Evolutionary conservation across 2,113 vertebrate genomes (phyloP).

Genomic region (Galemys pyrenaicus): DNA sequence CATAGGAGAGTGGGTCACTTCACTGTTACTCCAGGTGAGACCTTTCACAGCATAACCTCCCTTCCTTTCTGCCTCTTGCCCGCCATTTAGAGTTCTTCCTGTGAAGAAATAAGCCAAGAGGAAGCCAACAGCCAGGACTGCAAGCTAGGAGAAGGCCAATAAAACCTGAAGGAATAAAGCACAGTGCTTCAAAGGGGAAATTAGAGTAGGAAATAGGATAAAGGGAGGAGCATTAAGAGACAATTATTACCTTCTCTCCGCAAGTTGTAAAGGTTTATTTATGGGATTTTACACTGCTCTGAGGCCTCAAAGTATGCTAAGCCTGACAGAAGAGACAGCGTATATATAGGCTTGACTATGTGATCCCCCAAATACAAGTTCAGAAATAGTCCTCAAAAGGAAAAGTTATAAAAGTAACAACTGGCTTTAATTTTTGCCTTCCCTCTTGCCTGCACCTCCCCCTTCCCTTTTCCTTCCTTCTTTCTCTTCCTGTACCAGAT

Average conservation of each 20-base stretch:
- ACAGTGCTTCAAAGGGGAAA: not conserved
- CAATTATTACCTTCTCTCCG: not conserved
- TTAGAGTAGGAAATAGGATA: not conserved
- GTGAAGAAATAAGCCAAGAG: not conserved
- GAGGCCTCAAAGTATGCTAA: not conserved
- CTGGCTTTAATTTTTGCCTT: not conserved
- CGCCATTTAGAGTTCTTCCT: not conserved
- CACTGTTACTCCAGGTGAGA: not conserved
- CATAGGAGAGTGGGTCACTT: not conserved
- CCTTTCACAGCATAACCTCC: not conserved
- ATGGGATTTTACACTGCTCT: not conserved
- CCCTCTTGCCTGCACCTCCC: not conserved
- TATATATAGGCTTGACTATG: too few species aligned
- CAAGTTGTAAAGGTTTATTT: not conserved
- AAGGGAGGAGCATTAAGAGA: not conserved
- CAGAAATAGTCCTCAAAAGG: not conserved
- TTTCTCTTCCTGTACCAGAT: not conserved
- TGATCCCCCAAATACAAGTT: not conserved
- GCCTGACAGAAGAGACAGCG: not conserved
- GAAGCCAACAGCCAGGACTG: not conserved
- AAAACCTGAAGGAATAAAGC: not conserved
- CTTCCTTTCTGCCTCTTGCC: not conserved
- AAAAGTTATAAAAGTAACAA: not conserved
- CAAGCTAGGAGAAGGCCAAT: not conserved
- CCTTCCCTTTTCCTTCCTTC: not conserved